A percentile compares a stretch with the other conserved stretches of the same genome.
These are phyloP conservation scores for Oceanodroma tethys DNA, from an alignment of 2,113 vertebrate genomes.

Conservation along the genomic window DNA sequence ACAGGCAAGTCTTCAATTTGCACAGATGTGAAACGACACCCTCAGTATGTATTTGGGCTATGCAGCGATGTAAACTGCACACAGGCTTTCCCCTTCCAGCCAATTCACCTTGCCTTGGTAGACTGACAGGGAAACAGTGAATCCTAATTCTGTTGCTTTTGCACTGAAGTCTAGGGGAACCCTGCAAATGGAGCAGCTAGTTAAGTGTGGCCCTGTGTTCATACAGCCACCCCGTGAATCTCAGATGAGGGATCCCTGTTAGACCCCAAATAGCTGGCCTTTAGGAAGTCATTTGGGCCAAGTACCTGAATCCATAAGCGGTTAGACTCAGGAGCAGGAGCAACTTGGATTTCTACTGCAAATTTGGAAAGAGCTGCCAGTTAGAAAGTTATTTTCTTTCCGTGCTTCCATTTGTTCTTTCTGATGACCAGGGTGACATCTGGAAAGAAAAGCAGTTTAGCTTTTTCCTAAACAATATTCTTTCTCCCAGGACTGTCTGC, in stretches of 20 bases:
- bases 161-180: not conserved
- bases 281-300: not conserved
- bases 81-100: not conserved
- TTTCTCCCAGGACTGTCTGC: not conserved
- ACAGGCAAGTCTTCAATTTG: constrained; percentile 1
- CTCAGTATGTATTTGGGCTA: not conserved
- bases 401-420: not conserved
- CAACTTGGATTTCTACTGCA: not conserved
- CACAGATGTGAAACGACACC: not conserved
- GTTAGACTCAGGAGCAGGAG: not conserved
- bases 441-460: not conserved
- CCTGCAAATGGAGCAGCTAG: not conserved
- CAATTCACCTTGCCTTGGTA: not conserved
- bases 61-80: not conserved
- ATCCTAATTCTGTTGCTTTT: not conserved
- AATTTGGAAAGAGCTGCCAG: not conserved
- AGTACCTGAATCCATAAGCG: not conserved
- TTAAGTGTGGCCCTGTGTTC: not conserved
- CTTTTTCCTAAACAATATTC: not conserved
- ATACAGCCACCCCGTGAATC: not conserved
- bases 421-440: not conserved
- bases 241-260: not conserved
- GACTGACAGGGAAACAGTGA: not conserved
- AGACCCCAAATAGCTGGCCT: not conserved
- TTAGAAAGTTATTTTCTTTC: not conserved